Base-by-base conservation (phyloP, 2,797 vertebrate genomes). In the Synaphobranchus kaupii region DNA sequence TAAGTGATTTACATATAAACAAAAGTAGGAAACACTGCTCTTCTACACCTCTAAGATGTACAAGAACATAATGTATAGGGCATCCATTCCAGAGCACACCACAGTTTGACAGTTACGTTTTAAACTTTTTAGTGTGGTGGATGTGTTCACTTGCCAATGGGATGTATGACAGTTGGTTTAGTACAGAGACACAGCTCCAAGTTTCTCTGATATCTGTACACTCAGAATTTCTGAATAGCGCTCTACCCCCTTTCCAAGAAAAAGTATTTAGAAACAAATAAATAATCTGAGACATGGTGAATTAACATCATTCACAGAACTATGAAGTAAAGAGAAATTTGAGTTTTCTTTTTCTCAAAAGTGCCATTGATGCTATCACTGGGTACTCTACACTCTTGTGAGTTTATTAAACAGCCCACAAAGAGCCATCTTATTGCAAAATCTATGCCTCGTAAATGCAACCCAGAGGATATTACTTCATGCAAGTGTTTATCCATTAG, bases 111-210 rank as follows among this genome's bases (percentile, higher is more conserved):
- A 66, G 63, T n/a, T 66, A 66, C 4, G n/a, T 9, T 28, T 66
- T 25, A 4, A 66, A 66, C 28, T 12, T 34, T 71, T 71, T 28
- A 71, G 10, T 34, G 28, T 31, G 66, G n/a, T 71, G n/a, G 9
- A 71, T 71, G 66, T 71, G 66, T 28, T 71, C 66, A 71, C 66
- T 28, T 31, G 66, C 66, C n/a, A 71, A 34, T 71, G n/a, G 66
- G 66, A 71, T 31, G 66, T 28, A 28, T 31, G n/a, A 71, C 8
- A 71, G 60, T 60, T 22, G 20, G 28, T 31, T 71, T 71, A 31
- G 8, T 28, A 10, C n/a, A 71, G 66, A 71, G 28, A 71, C 31
- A 10, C 9, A 31, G 66, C 66, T 28, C 10, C 66, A 66, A 66
- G n/a, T 66, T 8, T 28, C 4, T 71, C 31, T 71, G n/a, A 71